A percentile compares a stretch with the other conserved stretches of the same genome.
These are phyloP conservation scores for Pristionchus mayeri DNA, from an alignment of 2,888 invertebrate genomes.

Conservation along the genomic window DNA sequence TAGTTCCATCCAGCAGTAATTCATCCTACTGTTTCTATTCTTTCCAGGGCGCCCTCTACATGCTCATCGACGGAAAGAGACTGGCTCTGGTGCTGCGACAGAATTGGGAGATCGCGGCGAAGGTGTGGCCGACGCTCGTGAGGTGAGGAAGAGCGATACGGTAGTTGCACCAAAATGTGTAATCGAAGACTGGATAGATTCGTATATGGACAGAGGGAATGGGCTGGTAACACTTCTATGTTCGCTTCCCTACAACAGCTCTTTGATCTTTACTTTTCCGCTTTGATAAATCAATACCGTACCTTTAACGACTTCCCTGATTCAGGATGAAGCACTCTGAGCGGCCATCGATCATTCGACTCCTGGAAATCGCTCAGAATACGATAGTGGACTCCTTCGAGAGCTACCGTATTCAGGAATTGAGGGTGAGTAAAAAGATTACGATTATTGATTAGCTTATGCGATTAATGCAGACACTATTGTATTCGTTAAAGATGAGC, in stretches of 20 bases:
- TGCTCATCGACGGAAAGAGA: constrained; percentile 83
- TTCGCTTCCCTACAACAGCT: too few species aligned
- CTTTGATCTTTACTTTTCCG: too few species aligned
- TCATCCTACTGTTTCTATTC: neutral
- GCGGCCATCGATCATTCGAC: constrained; percentile 81
- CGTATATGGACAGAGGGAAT: too few species aligned
- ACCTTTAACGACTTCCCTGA: neutral
- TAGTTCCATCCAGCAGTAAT: too few species aligned
- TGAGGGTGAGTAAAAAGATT: constrained; percentile 38
- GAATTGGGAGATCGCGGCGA: constrained; percentile 85
- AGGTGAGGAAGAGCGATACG: neutral
- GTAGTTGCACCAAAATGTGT: too few species aligned
- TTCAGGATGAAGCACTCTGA: constrained; percentile 86
- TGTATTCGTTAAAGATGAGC: too few species aligned
- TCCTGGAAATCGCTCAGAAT: constrained; percentile 78
- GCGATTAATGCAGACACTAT: too few species aligned
- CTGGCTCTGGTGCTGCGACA: constrained; percentile 83
- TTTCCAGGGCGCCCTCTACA: constrained; percentile 84
- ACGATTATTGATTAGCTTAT: too few species aligned
- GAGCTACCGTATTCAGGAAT: constrained; percentile 68
- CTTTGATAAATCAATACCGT: too few species aligned
- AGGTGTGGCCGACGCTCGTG: constrained; percentile 87
- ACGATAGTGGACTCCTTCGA: constrained; percentile 76
- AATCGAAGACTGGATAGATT: too few species aligned
- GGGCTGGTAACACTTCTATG: too few species aligned